A percentile compares a stretch with the other conserved stretches of the same genome.
Evolutionary conservation across 2,888 invertebrate species (phyloP).

Genomic region (Gryllus longicercus): DNA sequence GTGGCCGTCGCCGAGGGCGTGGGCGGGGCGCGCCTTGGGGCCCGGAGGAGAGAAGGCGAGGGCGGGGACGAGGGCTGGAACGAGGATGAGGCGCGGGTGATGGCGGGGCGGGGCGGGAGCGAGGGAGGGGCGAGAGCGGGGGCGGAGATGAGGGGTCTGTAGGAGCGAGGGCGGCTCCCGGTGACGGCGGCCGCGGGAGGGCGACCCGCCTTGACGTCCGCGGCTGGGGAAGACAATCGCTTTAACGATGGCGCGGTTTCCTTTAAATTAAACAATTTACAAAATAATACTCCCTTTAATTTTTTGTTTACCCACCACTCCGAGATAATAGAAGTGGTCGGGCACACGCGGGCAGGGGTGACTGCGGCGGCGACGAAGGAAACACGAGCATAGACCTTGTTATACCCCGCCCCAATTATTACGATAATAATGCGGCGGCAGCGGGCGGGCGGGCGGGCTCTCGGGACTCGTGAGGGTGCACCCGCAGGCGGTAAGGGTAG

Average conservation of each 20-base stretch:
- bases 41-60: no score
- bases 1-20: no score
- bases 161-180: not conserved
- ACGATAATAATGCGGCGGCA: not conserved
- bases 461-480: not conserved
- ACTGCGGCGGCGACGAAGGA: not conserved
- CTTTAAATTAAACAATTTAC: constrained; percentile 17
- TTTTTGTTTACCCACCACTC: not conserved
- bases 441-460: not conserved
- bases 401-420: not conserved
- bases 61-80: no score
- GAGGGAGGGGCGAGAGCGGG: no score
- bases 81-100: no score
- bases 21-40: no score
- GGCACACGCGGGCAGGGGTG: no score
- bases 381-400: not conserved
- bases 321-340: not conserved
- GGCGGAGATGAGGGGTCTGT: no score
- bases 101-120: no score
- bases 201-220: no score
- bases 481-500: not conserved
- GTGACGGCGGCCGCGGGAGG: not conserved
- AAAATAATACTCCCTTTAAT: constrained; percentile 5
- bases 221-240: not conserved
- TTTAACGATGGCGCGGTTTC: not conserved